A percentile compares a stretch with the other conserved stretches of the same genome.
phyloP scores from a whole-genome alignment of 2,797 vertebrate species.

The Acrossocheilus fasciatus region DNA sequence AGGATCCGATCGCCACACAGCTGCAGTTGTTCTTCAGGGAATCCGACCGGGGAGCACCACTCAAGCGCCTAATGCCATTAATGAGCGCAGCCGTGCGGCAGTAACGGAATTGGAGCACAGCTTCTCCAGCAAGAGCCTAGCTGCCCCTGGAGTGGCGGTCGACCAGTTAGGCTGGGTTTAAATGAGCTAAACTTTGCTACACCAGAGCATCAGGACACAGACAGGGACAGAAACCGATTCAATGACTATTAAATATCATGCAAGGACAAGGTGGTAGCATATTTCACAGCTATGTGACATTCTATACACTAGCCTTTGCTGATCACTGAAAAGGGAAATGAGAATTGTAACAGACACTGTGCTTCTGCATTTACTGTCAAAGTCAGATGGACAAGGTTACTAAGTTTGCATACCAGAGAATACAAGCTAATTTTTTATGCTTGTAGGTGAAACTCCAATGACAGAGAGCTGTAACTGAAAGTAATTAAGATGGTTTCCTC shows the following conservation, averaged over 20 bases:
- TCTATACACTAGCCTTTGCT: conserved; percentile 9
- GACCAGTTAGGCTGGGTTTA: conserved; percentile 65
- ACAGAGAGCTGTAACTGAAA: conserved; percentile 10
- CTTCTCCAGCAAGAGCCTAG: conserved; percentile 71
- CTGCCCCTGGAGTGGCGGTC: conserved; percentile 63
- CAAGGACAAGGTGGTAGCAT: conserved; percentile 23
- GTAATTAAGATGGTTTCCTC: conserved; percentile 1
- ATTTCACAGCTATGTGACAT: conserved; percentile 16
- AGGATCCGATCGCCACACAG: conserved; percentile 86
- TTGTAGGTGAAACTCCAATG: background rate
- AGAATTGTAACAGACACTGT: background rate
- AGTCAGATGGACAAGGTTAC: background rate
- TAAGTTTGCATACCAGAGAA: background rate
- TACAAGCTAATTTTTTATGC: conserved; percentile 32
- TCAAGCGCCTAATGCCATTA: conserved; percentile 92
- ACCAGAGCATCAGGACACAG: background rate
- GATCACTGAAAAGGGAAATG: conserved; percentile 2
- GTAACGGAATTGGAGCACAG: conserved; percentile 83
- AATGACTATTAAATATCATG: conserved; percentile 1
- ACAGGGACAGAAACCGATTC: background rate
- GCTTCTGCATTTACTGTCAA: conserved; percentile 33
- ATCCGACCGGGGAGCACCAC: conserved; percentile 86
- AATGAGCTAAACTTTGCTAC: conserved; percentile 56
- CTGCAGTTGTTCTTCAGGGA: conserved; percentile 97
- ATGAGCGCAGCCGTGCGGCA: conserved; percentile 86